Percentiles rank a stretch among this genome's conserved stretches.
Evolutionary conservation across 2,797 vertebrate species (phyloP).

Genomic region (Onychomys arenicola): DNA sequence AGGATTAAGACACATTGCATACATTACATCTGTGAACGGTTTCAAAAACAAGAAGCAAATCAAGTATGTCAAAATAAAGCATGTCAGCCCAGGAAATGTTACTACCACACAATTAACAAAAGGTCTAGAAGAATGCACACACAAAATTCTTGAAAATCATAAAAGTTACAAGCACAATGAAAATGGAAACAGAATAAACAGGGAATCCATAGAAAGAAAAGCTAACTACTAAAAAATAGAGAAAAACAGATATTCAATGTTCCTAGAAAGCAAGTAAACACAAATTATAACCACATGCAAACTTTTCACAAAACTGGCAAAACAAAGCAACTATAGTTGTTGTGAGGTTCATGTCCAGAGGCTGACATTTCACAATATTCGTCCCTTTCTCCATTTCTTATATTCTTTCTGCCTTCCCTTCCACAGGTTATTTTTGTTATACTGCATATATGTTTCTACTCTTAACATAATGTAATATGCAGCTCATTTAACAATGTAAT

Average conservation of each 20-base stretch:
- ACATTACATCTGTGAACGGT: neutral
- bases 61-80: conserved; percentile 33
- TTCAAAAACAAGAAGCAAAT: neutral
- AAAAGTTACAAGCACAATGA: neutral
- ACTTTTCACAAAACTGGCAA: neutral
- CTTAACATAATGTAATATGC: neutral
- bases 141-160: neutral
- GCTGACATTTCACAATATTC: neutral
- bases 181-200: neutral
- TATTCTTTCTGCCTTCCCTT: neutral
- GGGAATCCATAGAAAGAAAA: neutral
- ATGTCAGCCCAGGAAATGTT: conserved; percentile 1
- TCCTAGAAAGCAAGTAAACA: neutral
- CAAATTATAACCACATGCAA: neutral
- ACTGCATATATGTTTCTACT: neutral
- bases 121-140: neutral
- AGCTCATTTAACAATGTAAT: neutral
- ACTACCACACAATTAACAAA: neutral
- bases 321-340: neutral
- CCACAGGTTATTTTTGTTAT: neutral
- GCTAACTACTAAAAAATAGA: neutral
- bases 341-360: neutral
- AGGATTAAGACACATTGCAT: neutral
- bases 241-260: neutral
- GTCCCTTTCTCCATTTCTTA: neutral